Evolutionary conservation across 92 coral and sea anemone genomes (phyloP).

Genomic region (Bergia sp.): DNA sequence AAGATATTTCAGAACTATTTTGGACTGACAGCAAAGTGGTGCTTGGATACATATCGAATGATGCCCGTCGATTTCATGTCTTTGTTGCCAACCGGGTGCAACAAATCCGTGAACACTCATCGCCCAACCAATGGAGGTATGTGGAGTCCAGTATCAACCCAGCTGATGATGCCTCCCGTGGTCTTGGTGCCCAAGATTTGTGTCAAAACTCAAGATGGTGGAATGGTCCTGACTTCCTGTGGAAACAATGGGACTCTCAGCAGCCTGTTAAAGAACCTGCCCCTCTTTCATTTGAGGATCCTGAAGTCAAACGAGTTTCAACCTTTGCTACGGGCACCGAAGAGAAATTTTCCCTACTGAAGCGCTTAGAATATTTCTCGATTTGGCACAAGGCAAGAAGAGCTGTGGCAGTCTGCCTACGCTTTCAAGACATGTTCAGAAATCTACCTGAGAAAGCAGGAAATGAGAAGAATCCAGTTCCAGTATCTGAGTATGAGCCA

Average conservation of each 20-base stretch:
- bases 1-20: slow-evolving; percentile 1
- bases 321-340: neutral
- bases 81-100: slow-evolving; percentile 35
- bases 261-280: neutral
- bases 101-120: slow-evolving; percentile 1
- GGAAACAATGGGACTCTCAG: slow-evolving; percentile 2
- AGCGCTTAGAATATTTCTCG: slow-evolving; percentile 1
- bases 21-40: slow-evolving; percentile 25
- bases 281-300: neutral
- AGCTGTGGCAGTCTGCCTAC: neutral
- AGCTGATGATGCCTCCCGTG: neutral
- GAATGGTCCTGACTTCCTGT: slow-evolving; percentile 3
- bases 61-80: slow-evolving; percentile 31
- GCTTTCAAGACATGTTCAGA: neutral
- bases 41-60: slow-evolving; percentile 39
- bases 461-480: neutral
- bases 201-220: neutral
- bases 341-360: neutral
- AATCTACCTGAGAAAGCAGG: neutral
- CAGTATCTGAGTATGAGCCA: slow-evolving; percentile 3
- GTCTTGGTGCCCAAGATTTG: neutral
- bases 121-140: neutral
- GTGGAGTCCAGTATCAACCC: neutral
- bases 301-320: slow-evolving; percentile 1
- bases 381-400: slow-evolving; percentile 4